These are phyloP conservation scores for Hycleus cichorii DNA, from an alignment of 1,140 invertebrate species.

Conservation along the genomic window DNA sequence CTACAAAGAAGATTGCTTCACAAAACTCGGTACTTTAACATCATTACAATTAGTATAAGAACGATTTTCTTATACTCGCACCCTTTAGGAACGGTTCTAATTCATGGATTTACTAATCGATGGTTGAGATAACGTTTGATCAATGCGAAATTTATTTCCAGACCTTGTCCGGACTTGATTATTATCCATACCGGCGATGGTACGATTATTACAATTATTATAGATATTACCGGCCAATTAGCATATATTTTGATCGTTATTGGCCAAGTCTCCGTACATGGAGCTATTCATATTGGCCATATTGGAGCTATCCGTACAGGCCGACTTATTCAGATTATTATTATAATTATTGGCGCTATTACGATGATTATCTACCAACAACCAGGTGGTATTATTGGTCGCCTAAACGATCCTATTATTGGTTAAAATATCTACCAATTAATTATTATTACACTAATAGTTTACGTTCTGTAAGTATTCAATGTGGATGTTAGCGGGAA, in stretches of 20 bases:
- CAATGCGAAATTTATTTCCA: conserved; percentile 3
- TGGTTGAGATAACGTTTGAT: no score
- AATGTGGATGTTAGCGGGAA: no score
- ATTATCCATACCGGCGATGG: conserved; percentile 3
- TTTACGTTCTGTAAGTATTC: conserved; percentile 8
- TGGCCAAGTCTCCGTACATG: background rate
- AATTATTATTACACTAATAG: conserved; percentile 1
- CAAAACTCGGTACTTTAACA: background rate
- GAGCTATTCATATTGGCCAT: background rate
- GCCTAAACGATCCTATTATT: conserved; percentile 6
- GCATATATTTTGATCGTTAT: background rate
- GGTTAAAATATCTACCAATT: conserved; percentile 7
- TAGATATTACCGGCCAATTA: conserved; percentile 5
- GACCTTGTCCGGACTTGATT: conserved; percentile 1
- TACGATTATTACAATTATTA: conserved; percentile 12
- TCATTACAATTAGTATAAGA: no score
- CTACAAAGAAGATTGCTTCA: background rate
- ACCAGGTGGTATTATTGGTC: background rate
- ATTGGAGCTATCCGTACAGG: no score
- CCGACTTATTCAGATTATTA: no score
- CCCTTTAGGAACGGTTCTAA: no score
- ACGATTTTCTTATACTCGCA: no score
- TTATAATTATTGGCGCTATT: no score
- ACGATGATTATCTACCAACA: no score
- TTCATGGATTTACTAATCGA: no score